Base-by-base conservation (phyloP, 1,140 invertebrate species). In the Drosophila fuyamai region DNA sequence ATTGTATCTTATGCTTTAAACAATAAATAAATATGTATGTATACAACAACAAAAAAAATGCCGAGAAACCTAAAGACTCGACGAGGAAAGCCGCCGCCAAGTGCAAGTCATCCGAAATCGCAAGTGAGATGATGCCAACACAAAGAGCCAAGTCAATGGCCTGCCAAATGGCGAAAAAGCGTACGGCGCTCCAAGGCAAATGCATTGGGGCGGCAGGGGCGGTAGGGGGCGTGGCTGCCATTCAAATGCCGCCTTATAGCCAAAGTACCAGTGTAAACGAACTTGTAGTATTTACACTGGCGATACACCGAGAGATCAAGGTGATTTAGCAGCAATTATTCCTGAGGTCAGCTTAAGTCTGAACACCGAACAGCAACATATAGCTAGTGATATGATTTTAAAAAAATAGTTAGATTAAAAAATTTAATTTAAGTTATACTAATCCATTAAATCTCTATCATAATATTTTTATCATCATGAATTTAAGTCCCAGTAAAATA, bases 1-100 rank as follows among this genome's bases (percentile, higher is more conserved):
- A 76, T 76, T 76, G 73, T 76, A 76, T 65, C 59, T 57, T 76
- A 76, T 76, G 73, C 73, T 47, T 67, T 76, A 76, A 76, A 76
- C 51, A 29, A 76, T 27, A 58, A 76, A 76, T 58, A 76, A 76
- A 75, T 44, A 27, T 58, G 27, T 61, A 74, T 63, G 59, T 75
- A 54, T 51, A 65, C 51, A 43, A 29, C n/a, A n/a, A n/a, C n/a
- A 68, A 18, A 18, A 51, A 54, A 57, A 13, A 23, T n/a, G 5
- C 4, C 29, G 29, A 32, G 29, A 32, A 32, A 32, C 23, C 23
- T 23, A 4, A 23, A 23, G 23, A 35, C 32, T 60, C 13, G 13
- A 10, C n/a, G 23, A 23, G 47, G 40, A 71, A 73, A 72, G 59
- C 59, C 35, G 59, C 43, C 57, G 29, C 8, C 57, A n/a, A 35